A percentile compares a stretch with the other conserved stretches of the same genome.
These are phyloP conservation scores for Sebastes steindachneri DNA, from an alignment of 2,797 vertebrate species.

Conservation along the genomic window DNA sequence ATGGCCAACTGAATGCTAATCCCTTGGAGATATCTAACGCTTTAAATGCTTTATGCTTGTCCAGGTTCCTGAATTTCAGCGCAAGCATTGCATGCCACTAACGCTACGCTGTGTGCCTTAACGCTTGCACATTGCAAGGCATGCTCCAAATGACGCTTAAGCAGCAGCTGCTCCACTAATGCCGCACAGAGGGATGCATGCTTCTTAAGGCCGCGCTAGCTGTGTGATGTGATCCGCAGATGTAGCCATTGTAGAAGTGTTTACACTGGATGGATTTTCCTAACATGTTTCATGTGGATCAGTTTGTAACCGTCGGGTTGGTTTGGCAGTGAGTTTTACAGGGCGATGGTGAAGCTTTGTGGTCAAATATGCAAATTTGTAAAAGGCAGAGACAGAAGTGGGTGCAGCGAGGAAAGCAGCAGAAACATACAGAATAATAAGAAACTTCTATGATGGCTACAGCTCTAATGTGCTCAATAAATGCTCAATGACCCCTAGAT, in stretches of 20 bases:
- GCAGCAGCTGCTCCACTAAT: slow-evolving; percentile 21
- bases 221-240: slow-evolving; percentile 29
- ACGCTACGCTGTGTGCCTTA: slow-evolving; percentile 35
- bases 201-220: slow-evolving; percentile 29
- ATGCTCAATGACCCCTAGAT: background rate
- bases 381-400: background rate
- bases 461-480: slow-evolving; percentile 12
- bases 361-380: background rate
- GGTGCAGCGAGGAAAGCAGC: background rate
- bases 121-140: slow-evolving; percentile 44
- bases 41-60: slow-evolving; percentile 41
- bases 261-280: background rate
- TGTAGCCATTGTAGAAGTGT: slow-evolving; percentile 60
- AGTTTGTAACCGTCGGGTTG: background rate
- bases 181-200: slow-evolving; percentile 57
- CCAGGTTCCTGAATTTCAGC: slow-evolving; percentile 20
- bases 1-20: slow-evolving; percentile 57
- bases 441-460: slow-evolving; percentile 58
- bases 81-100: slow-evolving; percentile 71
- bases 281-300: background rate
- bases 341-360: background rate
- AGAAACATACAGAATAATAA: background rate
- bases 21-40: slow-evolving; percentile 11
- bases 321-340: background rate
- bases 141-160: slow-evolving; percentile 34